Base-by-base conservation (phyloP, 92 coral and sea anemone genomes). In the Siderastrea siderea region DNA sequence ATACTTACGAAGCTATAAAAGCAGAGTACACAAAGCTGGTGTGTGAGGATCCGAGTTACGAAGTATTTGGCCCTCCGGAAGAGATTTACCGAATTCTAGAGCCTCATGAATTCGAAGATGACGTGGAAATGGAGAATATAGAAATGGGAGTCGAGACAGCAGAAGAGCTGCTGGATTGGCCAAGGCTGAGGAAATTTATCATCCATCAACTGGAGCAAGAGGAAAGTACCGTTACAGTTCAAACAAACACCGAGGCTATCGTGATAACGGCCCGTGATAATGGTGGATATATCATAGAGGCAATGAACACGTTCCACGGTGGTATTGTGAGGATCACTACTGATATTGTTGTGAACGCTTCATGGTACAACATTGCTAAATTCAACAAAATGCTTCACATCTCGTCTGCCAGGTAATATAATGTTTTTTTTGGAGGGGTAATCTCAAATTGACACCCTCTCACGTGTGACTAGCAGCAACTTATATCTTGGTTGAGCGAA, bases 131-230 rank as follows among this genome's bases (percentile, higher is more conserved):
- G 19, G 86, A 76, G 58, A 90, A 74, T 17, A 79, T 93, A 45
- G 86, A 82, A 52, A 63, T 66, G 52, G 96, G 96, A 14, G 47
- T 93, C 16, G 95, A 93, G 59, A 93, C 95, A n/a, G 95, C 92
- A 3, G 93, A 92, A 77, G 90, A 89, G n/a, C 46, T 74, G 46
- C 78, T 92, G 0, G 89, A 89, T 26, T 92, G 95, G 95, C 38
- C 53, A 55, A 59, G 75, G 61, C 79, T 93, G 74, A 80, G 84
- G 67, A 62, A 76, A 54, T 71, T 81, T 80, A 59, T 93, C 52
- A 47, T 75, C 0, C 47, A 60, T 50, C 69, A 91, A 61, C 61
- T 91, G 12, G 26, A 77, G 49, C 62, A 57, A 75, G 52, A 68
- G 7, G 49, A 14, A 15, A 73, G 64, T 19, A 57, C 43, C 48